Conservation (phyloP, 1,140 invertebrate species). For the Drosophila setifemur region DNA sequence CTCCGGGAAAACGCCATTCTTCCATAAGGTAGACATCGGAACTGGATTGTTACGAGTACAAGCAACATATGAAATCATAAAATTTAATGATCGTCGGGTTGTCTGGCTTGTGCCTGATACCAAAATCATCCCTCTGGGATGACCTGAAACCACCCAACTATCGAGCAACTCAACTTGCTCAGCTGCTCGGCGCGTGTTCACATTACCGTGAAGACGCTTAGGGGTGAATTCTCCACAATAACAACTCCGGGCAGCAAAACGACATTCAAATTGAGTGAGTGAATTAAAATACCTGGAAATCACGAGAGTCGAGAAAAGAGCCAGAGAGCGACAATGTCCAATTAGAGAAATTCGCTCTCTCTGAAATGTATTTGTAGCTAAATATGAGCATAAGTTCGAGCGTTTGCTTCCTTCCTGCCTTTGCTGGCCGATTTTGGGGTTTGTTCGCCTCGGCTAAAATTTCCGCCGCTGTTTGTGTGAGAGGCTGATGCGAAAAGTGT, state of each 20-base stretch:
- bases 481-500: constrained; percentile 34
- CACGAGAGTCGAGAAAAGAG: constrained; percentile 26
- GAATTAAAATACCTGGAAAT: constrained; percentile 74
- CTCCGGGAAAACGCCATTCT: constrained; percentile 36
- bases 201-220: constrained; percentile 81
- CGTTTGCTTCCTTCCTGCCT: constrained; percentile 66
- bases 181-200: constrained; percentile 74
- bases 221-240: constrained; percentile 68
- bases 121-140: constrained; percentile 26
- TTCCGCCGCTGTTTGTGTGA: constrained; percentile 32
- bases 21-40: constrained; percentile 1
- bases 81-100: constrained; percentile 70
- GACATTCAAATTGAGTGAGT: constrained; percentile 78
- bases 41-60: constrained; percentile 3
- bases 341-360: not conserved
- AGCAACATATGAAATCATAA: constrained; percentile 66
- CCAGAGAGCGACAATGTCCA: constrained; percentile 6
- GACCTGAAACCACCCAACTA: constrained; percentile 26
- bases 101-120: constrained; percentile 19
- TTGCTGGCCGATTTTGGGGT: constrained; percentile 46
- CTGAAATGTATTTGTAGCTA: constrained; percentile 57
- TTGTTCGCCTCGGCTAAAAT: constrained; percentile 14
- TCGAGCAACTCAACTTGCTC: constrained; percentile 32
- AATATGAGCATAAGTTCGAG: constrained; percentile 77
- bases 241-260: constrained; percentile 49